A percentile compares a stretch with the other conserved stretches of the same genome.
These are phyloP conservation scores for Pardosa pseudoannulata DNA, from an alignment of 2,888 invertebrate genomes.

Conservation along the genomic window DNA sequence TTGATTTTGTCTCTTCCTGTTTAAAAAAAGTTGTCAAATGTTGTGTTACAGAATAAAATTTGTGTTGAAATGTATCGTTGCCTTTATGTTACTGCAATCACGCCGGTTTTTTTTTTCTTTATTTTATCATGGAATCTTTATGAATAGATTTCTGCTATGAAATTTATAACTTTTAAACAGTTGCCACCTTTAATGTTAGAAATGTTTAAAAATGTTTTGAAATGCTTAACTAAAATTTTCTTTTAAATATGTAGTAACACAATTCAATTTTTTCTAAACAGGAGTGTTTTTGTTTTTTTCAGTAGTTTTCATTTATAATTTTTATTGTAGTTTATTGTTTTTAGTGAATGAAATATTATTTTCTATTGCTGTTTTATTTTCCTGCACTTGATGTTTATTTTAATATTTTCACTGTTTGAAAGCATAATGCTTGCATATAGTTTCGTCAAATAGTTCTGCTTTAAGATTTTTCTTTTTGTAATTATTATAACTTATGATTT, in stretches of 20 bases:
- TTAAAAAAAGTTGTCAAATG: not conserved
- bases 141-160: no score
- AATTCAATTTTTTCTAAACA: not conserved
- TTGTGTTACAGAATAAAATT: no score
- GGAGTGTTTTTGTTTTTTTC: conserved; percentile 31
- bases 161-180: no score
- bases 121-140: no score
- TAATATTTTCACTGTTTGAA: conserved; percentile 64
- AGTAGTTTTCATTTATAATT: conserved; percentile 31
- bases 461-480: conserved; percentile 52
- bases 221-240: no score
- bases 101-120: no score
- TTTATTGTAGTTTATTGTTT: conserved; percentile 72
- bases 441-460: conserved; percentile 30
- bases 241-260: no score
- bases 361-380: conserved; percentile 71
- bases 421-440: conserved; percentile 25
- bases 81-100: no score
- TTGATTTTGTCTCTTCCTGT: not conserved
- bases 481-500: not conserved
- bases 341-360: conserved; percentile 26
- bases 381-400: conserved; percentile 75
- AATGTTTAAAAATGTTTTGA: no score
- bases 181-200: no score
- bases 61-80: no score